Conservation (phyloP, 2,888 invertebrate genomes). For the Mayetiola destructor region DNA sequence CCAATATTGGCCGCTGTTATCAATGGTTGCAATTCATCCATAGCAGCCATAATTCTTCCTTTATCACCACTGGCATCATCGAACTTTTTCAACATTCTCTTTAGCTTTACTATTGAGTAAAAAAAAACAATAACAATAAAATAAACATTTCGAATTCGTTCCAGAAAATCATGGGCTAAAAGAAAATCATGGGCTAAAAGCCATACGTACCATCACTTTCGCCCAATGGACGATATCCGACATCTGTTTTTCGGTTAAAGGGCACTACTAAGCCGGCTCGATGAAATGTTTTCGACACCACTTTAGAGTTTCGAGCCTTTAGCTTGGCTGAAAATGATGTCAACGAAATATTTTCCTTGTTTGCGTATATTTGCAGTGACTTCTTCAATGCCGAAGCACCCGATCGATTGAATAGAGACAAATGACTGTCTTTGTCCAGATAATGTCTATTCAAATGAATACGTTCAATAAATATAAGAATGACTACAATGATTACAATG, state of each 20-base stretch:
- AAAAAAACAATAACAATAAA: not conserved
- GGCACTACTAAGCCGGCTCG: slow-evolving; percentile 76
- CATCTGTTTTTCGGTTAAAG: slow-evolving; percentile 58
- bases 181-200: not conserved
- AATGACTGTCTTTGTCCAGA: slow-evolving; percentile 27
- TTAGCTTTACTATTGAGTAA: slow-evolving; percentile 34
- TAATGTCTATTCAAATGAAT: slow-evolving; percentile 21
- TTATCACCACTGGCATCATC: slow-evolving; percentile 41
- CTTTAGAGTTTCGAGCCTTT: slow-evolving; percentile 43
- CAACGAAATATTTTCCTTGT: slow-evolving; percentile 43
- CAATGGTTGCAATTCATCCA: slow-evolving; percentile 62
- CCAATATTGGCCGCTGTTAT: slow-evolving; percentile 65
- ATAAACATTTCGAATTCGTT: not conserved
- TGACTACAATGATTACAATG: not conserved
- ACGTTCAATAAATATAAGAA: not conserved
- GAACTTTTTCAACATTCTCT: slow-evolving; percentile 52
- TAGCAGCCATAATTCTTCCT: slow-evolving; percentile 42
- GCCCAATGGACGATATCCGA: slow-evolving; percentile 68
- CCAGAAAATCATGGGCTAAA: not conserved
- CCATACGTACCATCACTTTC: slow-evolving; percentile 45
- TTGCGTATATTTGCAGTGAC: slow-evolving; percentile 47
- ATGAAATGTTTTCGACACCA: slow-evolving; percentile 61
- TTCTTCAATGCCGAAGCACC: slow-evolving; percentile 44
- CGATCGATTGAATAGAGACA: slow-evolving; percentile 48
- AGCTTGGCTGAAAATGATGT: slow-evolving; percentile 43